Evolutionary conservation across 2,797 vertebrate species (phyloP).

Genomic region (Denticeps clupeoides): DNA sequence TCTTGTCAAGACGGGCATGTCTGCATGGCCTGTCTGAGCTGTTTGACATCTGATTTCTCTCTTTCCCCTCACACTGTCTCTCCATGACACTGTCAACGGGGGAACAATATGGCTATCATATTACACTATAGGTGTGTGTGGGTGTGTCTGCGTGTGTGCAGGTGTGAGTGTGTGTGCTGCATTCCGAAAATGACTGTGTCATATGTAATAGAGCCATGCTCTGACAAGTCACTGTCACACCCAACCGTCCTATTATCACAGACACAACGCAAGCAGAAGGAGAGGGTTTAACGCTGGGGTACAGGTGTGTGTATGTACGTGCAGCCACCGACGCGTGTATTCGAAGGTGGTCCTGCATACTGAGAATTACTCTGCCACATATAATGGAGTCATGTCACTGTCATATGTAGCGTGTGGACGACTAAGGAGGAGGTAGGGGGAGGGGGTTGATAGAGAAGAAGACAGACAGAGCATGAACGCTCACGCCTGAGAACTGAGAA

Average conservation of each 20-base stretch:
- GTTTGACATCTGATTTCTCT: conserved; percentile 20
- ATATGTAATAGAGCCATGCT: conserved; percentile 1
- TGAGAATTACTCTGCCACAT: too few relatives aligned
- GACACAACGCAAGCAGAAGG: not conserved
- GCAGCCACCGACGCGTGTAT: too few relatives aligned
- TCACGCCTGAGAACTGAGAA: too few relatives aligned
- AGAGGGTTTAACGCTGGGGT: not conserved
- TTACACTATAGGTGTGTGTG: not conserved
- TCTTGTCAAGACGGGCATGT: conserved; percentile 23
- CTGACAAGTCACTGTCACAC: conserved; percentile 1
- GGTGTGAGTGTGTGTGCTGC: conserved; percentile 6
- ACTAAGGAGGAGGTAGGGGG: too few relatives aligned
- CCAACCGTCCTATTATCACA: not conserved
- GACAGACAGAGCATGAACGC: too few relatives aligned
- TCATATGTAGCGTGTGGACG: too few relatives aligned
- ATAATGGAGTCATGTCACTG: too few relatives aligned
- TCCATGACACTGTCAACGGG: conserved; percentile 7
- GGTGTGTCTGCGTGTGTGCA: not conserved
- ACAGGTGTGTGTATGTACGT: not conserved
- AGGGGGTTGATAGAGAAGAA: too few relatives aligned
- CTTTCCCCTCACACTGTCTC: not conserved
- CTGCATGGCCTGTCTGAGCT: conserved; percentile 21
- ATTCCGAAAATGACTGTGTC: not conserved
- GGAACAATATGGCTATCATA: conserved; percentile 2
- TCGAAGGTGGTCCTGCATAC: too few relatives aligned